Base-by-base conservation (phyloP, 2,113 vertebrate species). In the Stigmatopora nigra region DNA sequence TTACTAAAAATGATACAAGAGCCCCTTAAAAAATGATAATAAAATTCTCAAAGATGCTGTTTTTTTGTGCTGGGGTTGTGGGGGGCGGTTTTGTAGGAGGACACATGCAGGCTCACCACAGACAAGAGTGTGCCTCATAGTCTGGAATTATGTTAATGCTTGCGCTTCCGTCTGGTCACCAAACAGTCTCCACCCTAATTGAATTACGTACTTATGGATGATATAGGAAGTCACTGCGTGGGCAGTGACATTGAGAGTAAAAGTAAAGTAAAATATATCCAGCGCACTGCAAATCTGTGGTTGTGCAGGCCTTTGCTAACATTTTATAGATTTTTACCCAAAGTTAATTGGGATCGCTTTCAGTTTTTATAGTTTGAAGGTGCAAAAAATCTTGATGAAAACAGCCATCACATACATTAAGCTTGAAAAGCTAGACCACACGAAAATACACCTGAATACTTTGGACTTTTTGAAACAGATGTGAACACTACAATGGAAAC, bases 91-190 rank as follows among this genome's bases (percentile, higher is more conserved):
- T 31, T 38, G 17, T 53, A 35, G 47, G 51, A 63, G 51, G 44
- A 68, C 56, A 76, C 64, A 75, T 36, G 65, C 58, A 63, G 64
- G 65, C 65, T 62, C 67, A 45, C 64, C 61, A 45, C 63, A 69
- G 82, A 82, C 64, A 76, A 83, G 83, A 89, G 89, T 76, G 82
- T 91, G 89, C 82, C 83, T 82, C 72, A 63, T 65, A 80, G 80
- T 77, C 81, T 80, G 83, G 83, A 84, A 84, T 88, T 84, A 89
- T 86, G 82, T 74, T 85, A 86, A 90, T 83, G 71, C 70, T 65
- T 61, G 62, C 71, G 81, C 71, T 74, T 78, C 79, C 58, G 71
- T 85, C 78, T 81, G 81, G 73, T 78, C 76, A 82, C 73, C 70
- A 75, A 82, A 71, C 67, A 74, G 61, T 68, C 71, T 79, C 67